Evolutionary conservation across 2,888 invertebrate genomes (phyloP), one percentile per base, ranked within the genome.

Genomic region (Drosophila subquinaria): DNA sequence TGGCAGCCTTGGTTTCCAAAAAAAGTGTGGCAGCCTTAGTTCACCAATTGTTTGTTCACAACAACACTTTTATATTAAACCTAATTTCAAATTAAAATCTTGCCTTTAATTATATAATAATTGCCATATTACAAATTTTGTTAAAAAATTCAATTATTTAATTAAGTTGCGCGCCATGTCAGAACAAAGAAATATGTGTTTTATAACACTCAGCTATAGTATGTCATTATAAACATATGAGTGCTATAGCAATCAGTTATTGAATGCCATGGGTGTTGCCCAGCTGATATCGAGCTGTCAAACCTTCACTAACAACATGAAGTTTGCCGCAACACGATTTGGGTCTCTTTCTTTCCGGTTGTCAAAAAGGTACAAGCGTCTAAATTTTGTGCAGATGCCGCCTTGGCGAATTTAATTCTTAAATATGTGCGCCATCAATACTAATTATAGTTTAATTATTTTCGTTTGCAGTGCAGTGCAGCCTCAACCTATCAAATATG

Each of bases 401-500:
- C 20, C 6, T 57, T 42, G 13, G 15, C 53, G 52, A 79, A 69
- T 69, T 73, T 80, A 88, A 88, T 90, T 84, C 55, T 4, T 10
- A 75, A 73, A 75, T 78, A 89, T 81, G 75, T 53, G 17, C 36
- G 62, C 51, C 88, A 92, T 92, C 92, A 62, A 35, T 66, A 68
- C 63, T 81, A 83, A 89, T 79, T 73, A 66, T 33, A 57, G 8
- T 59, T 69, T 76, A 79, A 50, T 84, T 53, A 43, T 63, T 70
- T 75, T 61, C 67, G 56, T 69, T 93, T 92, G 69, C 83, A 93
- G 92, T 90, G 75, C 78, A 82, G 81, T 81, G 90, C 89, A 90
- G 86, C 89, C 89, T 70, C 70, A 82, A 79, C 78, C 85, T 83
- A 63, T 93, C 93, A 95, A 93, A 82, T 94, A 96, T 96, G 96